Conservation (phyloP, 2,113 vertebrate species). For the Xenopus borealis region DNA sequence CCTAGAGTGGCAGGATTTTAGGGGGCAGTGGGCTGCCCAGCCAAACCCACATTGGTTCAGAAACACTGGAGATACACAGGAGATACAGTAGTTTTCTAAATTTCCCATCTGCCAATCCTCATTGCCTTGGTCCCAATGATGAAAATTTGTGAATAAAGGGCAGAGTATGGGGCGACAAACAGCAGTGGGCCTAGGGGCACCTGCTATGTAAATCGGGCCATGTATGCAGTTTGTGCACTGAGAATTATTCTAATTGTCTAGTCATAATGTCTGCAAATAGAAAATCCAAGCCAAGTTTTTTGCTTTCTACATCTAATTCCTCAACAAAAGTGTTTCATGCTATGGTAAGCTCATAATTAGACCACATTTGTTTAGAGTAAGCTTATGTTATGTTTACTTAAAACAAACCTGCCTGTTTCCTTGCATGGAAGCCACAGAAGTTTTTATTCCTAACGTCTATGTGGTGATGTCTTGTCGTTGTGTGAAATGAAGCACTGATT, state of each 20-base stretch:
- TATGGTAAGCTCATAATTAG: conserved; percentile 53
- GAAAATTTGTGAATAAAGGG: too few relatives aligned
- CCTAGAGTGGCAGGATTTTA: too few relatives aligned
- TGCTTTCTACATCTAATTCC: conserved; percentile 49
- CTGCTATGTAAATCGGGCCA: too few relatives aligned
- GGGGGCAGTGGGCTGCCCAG: too few relatives aligned
- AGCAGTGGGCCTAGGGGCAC: too few relatives aligned
- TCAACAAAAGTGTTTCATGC: conserved; percentile 54
- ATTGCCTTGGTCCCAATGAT: too few relatives aligned
- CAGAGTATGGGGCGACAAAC: too few relatives aligned
- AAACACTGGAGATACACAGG: too few relatives aligned
- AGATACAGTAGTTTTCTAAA: too few relatives aligned
- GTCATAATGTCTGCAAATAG: conserved; percentile 39
- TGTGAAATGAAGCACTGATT: conserved; percentile 6
- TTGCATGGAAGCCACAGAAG: conserved; percentile 51
- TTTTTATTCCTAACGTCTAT: conserved; percentile 43
- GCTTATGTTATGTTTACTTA: conserved; percentile 60
- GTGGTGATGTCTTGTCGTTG: background rate
- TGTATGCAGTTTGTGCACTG: background rate
- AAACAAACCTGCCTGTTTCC: conserved; percentile 53
- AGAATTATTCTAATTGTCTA: background rate
- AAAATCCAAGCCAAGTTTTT: conserved; percentile 47
- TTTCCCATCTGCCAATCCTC: too few relatives aligned
- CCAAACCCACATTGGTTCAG: too few relatives aligned
- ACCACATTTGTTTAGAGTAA: conserved; percentile 56